Conservation (phyloP, 92 coral and sea anemone genomes). For the Parazoanthus atlanticus region DNA sequence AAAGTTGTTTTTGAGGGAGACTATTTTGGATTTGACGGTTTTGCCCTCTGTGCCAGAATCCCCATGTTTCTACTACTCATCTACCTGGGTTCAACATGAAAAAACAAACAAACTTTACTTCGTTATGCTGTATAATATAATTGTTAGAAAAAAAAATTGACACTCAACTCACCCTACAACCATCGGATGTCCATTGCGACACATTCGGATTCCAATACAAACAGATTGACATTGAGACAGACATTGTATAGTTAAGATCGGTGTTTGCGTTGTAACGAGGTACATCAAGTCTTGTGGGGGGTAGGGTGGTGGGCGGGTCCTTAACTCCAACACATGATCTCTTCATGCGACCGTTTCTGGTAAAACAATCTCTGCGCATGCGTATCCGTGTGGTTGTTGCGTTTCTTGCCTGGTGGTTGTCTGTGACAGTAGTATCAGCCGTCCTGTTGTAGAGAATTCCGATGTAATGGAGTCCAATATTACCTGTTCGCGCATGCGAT, state of each 20-base stretch:
- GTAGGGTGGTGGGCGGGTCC: constrained; percentile 82
- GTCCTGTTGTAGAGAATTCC: constrained; percentile 54
- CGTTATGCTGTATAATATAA: not conserved
- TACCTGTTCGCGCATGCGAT: constrained; percentile 69
- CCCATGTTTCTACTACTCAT: no score
- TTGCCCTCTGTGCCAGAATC: no score
- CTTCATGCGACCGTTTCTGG: constrained; percentile 65
- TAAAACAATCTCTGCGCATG: constrained; percentile 64
- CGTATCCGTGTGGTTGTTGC: constrained; percentile 39
- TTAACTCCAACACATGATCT: constrained; percentile 88
- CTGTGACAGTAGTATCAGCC: not conserved
- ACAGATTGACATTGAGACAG: constrained; percentile 77
- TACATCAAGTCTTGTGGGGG: constrained; percentile 51
- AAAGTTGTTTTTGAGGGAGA: no score
- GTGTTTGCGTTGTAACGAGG: constrained; percentile 64
- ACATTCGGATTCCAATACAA: constrained; percentile 69
- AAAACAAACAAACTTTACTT: not conserved
- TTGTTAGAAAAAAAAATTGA: not conserved
- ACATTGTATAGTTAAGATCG: constrained; percentile 78
- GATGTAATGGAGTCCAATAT: constrained; percentile 69
- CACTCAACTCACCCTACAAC: constrained; percentile 75
- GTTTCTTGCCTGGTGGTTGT: not conserved
- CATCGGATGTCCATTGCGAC: constrained; percentile 76
- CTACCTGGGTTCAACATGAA: no score
- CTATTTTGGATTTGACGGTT: no score